These are phyloP conservation scores for Archips crataeganus DNA, from an alignment of 2,888 invertebrate species.

Conservation along the genomic window DNA sequence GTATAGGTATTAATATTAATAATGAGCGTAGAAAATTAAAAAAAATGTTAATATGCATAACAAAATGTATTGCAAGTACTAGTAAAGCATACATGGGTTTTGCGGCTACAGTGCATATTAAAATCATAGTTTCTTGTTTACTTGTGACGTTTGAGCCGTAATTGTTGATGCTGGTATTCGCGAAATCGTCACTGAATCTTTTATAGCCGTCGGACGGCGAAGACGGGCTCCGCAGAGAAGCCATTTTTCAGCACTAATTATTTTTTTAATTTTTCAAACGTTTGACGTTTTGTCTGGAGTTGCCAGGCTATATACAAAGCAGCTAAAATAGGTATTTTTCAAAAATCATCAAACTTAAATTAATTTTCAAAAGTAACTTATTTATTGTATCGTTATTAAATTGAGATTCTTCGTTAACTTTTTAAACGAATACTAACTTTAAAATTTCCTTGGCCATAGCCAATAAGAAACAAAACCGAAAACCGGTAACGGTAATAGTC, in stretches of 20 bases:
- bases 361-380: neutral
- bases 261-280: slow-evolving; percentile 48
- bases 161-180: slow-evolving; percentile 84
- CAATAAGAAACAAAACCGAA: neutral
- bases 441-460: neutral
- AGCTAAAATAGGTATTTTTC: neutral
- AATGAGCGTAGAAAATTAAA: slow-evolving; percentile 72
- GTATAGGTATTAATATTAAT: slow-evolving; percentile 52
- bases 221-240: slow-evolving; percentile 85
- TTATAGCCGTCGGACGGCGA: slow-evolving; percentile 88
- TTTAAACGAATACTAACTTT: no score
- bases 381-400: no score
- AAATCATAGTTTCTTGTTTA: slow-evolving; percentile 81
- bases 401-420: no score
- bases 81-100: slow-evolving; percentile 76
- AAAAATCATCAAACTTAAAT: neutral
- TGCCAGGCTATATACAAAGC: neutral
- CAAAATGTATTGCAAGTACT: slow-evolving; percentile 79
- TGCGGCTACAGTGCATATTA: slow-evolving; percentile 80
- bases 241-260: slow-evolving; percentile 80
- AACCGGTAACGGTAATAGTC: slow-evolving; percentile 43
- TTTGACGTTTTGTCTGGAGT: slow-evolving; percentile 33
- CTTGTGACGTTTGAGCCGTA: slow-evolving; percentile 88
- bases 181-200: slow-evolving; percentile 87
- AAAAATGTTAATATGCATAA: slow-evolving; percentile 75